These are phyloP conservation scores for Sinocyclocheilus anshuiensis DNA, from an alignment of 2,113 vertebrate species.

Conservation along the genomic window DNA sequence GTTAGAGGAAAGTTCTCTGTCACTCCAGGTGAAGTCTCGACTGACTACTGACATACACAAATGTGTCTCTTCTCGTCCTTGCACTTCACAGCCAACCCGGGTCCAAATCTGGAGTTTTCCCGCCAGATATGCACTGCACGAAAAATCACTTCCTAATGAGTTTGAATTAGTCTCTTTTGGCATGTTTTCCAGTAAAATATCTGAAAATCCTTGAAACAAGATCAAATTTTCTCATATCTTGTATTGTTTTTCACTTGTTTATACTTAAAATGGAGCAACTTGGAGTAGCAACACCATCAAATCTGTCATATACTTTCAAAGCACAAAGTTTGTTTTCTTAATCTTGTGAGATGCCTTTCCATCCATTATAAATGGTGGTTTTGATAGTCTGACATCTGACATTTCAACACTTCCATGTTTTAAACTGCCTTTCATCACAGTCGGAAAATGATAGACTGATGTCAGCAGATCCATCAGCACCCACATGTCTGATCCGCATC, in stretches of 20 bases:
- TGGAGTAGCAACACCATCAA: not conserved
- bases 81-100: not conserved
- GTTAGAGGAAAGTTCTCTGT: slow-evolving; percentile 6
- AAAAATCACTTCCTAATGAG: not conserved
- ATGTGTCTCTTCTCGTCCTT: not conserved
- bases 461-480: not conserved
- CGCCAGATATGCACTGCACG: too few relatives aligned
- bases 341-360: not conserved
- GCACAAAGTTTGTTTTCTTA: not conserved
- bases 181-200: not conserved
- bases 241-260: not conserved
- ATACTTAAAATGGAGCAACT: not conserved
- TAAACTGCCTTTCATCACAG: not conserved
- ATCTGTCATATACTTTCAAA: not conserved
- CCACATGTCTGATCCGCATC: not conserved
- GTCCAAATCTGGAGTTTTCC: too few relatives aligned
- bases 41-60: not conserved
- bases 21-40: not conserved
- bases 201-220: not conserved
- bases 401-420: not conserved
- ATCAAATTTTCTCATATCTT: not conserved
- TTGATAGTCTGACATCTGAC: slow-evolving; percentile 9
- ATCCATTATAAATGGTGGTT: not conserved
- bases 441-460: slow-evolving; percentile 9
- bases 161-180: not conserved